Evolutionary conservation across 2,888 invertebrate genomes (phyloP), one percentile per base, ranked within the genome.

Genomic region (Bombyx huttoni): DNA sequence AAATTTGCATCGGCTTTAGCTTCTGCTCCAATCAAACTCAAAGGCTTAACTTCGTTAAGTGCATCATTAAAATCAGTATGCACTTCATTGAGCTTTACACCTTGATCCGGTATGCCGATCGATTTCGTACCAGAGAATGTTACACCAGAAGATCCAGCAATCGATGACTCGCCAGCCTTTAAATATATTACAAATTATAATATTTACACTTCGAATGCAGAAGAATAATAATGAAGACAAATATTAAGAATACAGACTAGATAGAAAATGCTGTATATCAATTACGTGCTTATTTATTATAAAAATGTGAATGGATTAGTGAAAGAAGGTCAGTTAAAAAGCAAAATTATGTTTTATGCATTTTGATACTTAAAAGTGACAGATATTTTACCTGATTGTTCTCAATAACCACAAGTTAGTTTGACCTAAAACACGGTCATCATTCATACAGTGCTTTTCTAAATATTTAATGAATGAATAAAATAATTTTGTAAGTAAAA

Each of bases 1-100:
- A 71, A 55, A 33, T 68, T 59, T 24, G 63, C 55, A 48, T 64
- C 63, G 8, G 61, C 60, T 45, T 67, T 63, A 40, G 61, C 53
- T 51, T 53, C 60, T 40, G 53, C 51, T 51, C 52, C 59, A 52
- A 58, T 58, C 34, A 63, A 58, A 46, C 66, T 66, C 35, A 59
- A 56, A 47, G 74, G 70, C 47, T 69, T 64, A 33, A 81, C 62
- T 67, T 81, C 82, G 61, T 83, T 81, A 9, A 63, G 61, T 34
- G 69, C 56, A 24, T 78, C 58, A 52, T 78, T 74, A 3, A 73
- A 62, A 61, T 75, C 74, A 47, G 65, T 67, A 40, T 78, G 68
- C 45, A 72, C 59, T 56, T 75, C 68, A 49, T 74, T 74, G 14
- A 66, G 56, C 56, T 66, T 63, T 1, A 61, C 51, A 68, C 62